Evolutionary conservation across 1,140 invertebrate genomes (phyloP), one percentile per base, ranked within the genome.

Genomic region (Pseudobourletiella spinata): DNA sequence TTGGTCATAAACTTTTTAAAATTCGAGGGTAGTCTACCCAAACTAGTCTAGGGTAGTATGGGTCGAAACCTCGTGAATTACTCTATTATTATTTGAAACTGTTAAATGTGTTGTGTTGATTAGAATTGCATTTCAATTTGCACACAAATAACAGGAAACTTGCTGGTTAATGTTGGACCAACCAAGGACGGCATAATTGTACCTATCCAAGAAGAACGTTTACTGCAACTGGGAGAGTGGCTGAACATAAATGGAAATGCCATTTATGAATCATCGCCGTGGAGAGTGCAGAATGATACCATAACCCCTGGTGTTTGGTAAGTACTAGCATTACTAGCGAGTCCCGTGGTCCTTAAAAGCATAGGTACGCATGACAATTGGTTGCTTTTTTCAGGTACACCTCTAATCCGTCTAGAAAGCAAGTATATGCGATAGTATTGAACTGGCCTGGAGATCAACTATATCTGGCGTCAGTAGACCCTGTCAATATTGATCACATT

Each of bases 141-240:
- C 20, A 82, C 82, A 70, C 54, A 82, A n/a, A 65, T 82, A 11
- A 39, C 32, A 48, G 44, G 44, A 6, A 48, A 48, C 18, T 6
- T 48, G 14, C 20, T 48, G 16, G 72, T 82, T 56, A 82, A 82
- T 70, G 73, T 82, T 57, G 81, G 81, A 11, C 82, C 82, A 2
- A 80, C 81, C 11, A 67, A 71, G 35, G 77, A 81, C 52, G 82
- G 82, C 1, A 67, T 66, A 2, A 82, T 84, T 30, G 63, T 72
- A 8, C 78, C 82, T n/a, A 79, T 85, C 24, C 81, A 82, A 70
- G 77, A 84, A 70, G 80, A 84, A 60, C 61, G 82, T 59, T 74
- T 85, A 1, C 65, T 73, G 2, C 73, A 81, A 68, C 65, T 77
- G 22, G 83, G 83, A 3, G 30, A 70, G 14, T 85, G 80, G 79